Base-by-base conservation (phyloP, 2,888 invertebrate genomes). In the Tribolium freemani region DNA sequence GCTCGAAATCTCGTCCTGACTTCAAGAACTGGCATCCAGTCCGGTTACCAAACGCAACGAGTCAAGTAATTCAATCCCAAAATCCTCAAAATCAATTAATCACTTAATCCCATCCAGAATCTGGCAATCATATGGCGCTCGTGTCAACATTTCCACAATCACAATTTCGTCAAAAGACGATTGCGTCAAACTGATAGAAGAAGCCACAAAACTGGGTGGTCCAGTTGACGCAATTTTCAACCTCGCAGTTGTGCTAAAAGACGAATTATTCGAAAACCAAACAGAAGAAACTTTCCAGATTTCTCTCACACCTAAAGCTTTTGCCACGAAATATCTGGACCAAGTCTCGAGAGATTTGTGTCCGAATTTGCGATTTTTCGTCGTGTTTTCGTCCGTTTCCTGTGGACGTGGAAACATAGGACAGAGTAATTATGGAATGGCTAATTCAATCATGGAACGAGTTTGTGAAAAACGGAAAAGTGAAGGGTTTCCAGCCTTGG, bases 171-270 rank as follows among this genome's bases (percentile, higher is more conserved):
- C 91, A 0, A 86, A 88, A 56, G 85, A 89, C 3, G 95, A 95
- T 0, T 94, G 95, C 72, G 88, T 89, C 64, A 82, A 87, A n/a
- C 89, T 97, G 75, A 83, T 98, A 0, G 87, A 88, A 56, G 89
- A 90, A 80, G 92, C 94, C 0, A 86, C 86, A 38, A 77, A 88
- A 0, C 83, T 93, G 77, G 95, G 92, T 0, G 95, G 92, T 0
- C 91, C 91, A 1, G 90, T 97, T 8, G 93, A 93, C 21, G 96
- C 93, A 13, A 92, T 98, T 60, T 97, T 97, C 87, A 96, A 98
- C 84, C 88, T 97, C 73, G 97, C 97, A 3, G 96, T 96, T 80
- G 90, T 92, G 1, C 85, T 96, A 5, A 90, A 89, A 72, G 96
- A 96, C 82, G 91, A 90, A 0, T 86, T 95, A 50, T 91, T 96